Evolutionary conservation across 2,888 invertebrate genomes (phyloP), one percentile per base, ranked within the genome.

Genomic region (Danaus chrysippus): DNA sequence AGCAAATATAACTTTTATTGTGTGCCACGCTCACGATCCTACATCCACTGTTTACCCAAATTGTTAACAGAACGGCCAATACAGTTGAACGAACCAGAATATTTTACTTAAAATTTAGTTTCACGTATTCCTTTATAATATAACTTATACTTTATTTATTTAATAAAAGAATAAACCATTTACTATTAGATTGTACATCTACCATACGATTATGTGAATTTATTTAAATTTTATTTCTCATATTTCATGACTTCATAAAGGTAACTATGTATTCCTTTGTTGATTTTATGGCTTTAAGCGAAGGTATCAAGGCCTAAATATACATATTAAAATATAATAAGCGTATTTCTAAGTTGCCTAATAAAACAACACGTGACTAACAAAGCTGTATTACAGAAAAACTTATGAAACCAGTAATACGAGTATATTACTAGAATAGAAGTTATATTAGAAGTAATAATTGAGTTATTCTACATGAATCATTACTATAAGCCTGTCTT

Each of bases 21-120:
- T 82, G 72, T 81, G 83, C 83, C 83, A 78, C 85, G 78, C 78
- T 81, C 89, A 89, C 89, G 88, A 88, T 82, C 82, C 78, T 74
- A 71, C 73, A 74, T 70, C 73, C 77, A 75, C 76, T 89, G 85
- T 89, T 88, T 89, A 82, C 81, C 70, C 79, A 77, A 71, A 72
- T 77, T 72, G 84, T 89, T 89, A 88, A 81, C 87, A 69, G 63
- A 62, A 70, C 69, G 65, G 77, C 78, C 78, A 79, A 71, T 79
- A 53, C 59, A 62, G 89, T 87, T 88, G 87, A 87, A 85, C 79
- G 87, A 82, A 77, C 86, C 82, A 76, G 68, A 71, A 17, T 17
- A 49, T 17, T 17, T 10, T 10, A 15, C 9, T 11, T 49, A 17
- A 15, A 49, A 49, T 46, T 49, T 12, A 11, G 43, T 43, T 43